Percentiles rank a stretch among this genome's conserved stretches.
Conservation (phyloP, 2,888 invertebrate species). For the Tuta absoluta region DNA sequence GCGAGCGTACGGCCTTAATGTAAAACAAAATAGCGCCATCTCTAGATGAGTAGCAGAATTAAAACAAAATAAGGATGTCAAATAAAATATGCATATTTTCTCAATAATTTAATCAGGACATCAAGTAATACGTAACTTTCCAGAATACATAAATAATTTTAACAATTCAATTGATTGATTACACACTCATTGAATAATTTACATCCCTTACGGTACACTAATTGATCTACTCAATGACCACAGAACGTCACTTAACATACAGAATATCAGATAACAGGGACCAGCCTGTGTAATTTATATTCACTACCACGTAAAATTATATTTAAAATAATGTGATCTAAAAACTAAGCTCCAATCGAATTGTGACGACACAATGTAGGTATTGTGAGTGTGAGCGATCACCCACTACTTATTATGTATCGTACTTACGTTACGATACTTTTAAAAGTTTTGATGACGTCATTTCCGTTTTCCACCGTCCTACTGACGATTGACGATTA, state of each 20-base stretch:
- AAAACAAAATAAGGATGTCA: not conserved
- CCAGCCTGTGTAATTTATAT: slow-evolving; percentile 63
- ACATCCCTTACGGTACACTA: slow-evolving; percentile 39
- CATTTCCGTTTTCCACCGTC: not conserved
- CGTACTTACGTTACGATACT: not conserved
- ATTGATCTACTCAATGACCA: slow-evolving; percentile 31
- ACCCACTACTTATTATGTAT: too few relatives aligned
- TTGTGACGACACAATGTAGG: not conserved
- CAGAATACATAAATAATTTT: slow-evolving; percentile 77
- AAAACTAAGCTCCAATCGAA: not conserved
- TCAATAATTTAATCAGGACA: slow-evolving; percentile 79
- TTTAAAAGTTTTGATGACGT: not conserved
- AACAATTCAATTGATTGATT: slow-evolving; percentile 76
- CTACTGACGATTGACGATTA: too few relatives aligned
- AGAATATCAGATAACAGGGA: slow-evolving; percentile 67
- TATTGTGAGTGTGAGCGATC: not conserved
- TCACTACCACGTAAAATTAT: slow-evolving; percentile 49
- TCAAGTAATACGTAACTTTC: slow-evolving; percentile 76
- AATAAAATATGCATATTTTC: slow-evolving; percentile 41
- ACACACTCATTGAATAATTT: slow-evolving; percentile 51
- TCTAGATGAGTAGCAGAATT: not conserved
- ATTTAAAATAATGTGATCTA: slow-evolving; percentile 32
- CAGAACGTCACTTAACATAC: slow-evolving; percentile 39
- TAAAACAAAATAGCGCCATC: too few relatives aligned
- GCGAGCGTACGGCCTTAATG: too few relatives aligned